Evolutionary conservation across 2,797 vertebrate genomes (phyloP).

Genomic region (Channallabes apus): DNA sequence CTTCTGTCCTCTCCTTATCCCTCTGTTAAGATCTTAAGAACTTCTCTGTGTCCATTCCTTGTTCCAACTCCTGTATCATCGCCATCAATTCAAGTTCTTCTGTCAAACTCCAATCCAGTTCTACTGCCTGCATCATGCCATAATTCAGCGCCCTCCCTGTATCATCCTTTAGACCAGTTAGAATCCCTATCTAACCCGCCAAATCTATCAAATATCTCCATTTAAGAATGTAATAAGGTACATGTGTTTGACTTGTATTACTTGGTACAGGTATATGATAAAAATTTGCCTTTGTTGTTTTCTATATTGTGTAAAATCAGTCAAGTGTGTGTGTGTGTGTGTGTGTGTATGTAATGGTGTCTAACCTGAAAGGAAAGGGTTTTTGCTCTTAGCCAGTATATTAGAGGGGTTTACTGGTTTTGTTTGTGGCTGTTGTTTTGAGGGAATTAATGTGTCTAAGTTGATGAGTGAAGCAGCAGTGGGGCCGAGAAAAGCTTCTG

Average conservation of each 20-base stretch:
- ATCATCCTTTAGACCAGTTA: not conserved
- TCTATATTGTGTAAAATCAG: not conserved
- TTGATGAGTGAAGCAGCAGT: slow-evolving; percentile 91
- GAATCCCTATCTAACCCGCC: not conserved
- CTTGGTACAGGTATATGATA: not conserved
- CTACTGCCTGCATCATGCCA: no score
- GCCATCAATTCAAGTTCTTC: not conserved
- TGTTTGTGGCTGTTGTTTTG: slow-evolving; percentile 59
- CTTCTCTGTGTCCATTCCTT: not conserved
- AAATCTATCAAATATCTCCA: not conserved
- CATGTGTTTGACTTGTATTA: not conserved
- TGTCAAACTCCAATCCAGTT: not conserved
- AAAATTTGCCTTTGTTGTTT: not conserved
- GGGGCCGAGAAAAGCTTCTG: slow-evolving; percentile 88
- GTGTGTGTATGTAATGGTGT: not conserved
- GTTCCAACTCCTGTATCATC: not conserved
- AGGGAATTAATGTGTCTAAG: slow-evolving; percentile 83
- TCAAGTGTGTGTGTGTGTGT: not conserved
- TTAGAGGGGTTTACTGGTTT: slow-evolving; percentile 78
- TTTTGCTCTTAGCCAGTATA: slow-evolving; percentile 77
- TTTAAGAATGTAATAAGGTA: no score
- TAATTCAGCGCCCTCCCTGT: not conserved
- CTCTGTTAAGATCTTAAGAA: not conserved
- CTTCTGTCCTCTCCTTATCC: not conserved
- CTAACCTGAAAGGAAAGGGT: slow-evolving; percentile 90